Base-by-base conservation (phyloP, 2,888 invertebrate species). In the Machimus atricapillus region DNA sequence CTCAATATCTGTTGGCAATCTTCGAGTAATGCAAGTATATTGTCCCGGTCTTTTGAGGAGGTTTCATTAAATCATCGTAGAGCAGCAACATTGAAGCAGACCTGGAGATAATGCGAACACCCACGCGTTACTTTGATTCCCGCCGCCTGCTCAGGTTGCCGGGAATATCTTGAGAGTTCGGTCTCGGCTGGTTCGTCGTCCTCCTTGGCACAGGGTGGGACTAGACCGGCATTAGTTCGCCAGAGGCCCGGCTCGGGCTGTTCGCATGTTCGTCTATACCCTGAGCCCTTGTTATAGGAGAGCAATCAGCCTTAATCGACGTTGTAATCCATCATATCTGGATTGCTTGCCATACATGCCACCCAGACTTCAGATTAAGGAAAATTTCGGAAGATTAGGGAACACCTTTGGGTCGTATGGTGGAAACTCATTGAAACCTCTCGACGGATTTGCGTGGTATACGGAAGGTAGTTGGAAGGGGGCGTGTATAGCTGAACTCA, bases 271-370 rank as follows among this genome's bases (percentile, higher is more conserved):
- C 23, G 37, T 83, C 74, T 82, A 43, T 31, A 46, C 27, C n/a
- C 40, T 73, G 14, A 40, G 37, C 56, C 37, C 23, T 76, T 56
- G 34, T 87, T 85, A 88, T 79, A 79, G 77, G 82, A 85, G 82
- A 89, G 88, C 89, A 89, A 89, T 89, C 89, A 89, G 88, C 89
- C 87, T 87, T 89, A 89, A 89, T 89, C 89, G 89, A 88, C 88
- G 88, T 87, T 87, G 89, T 88, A 89, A 89, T 89, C 89, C 88
- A 89, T 89, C 89, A 89, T 87, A 89, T 88, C 86, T 88, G 88
- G 88, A 88, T 89, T 78, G 82, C 87, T 82, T 43, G 40, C 78
- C 66, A 87, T 86, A 43, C 78, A 87, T 82, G 23, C 16, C 14
- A 34, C 31, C 23, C 81, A 34, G 23, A 0, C 46, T 85, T 74